Evolutionary conservation across 2,797 vertebrate species (phyloP), one percentile per base, ranked within the genome.

Genomic region (Hozukius guyotensis): DNA sequence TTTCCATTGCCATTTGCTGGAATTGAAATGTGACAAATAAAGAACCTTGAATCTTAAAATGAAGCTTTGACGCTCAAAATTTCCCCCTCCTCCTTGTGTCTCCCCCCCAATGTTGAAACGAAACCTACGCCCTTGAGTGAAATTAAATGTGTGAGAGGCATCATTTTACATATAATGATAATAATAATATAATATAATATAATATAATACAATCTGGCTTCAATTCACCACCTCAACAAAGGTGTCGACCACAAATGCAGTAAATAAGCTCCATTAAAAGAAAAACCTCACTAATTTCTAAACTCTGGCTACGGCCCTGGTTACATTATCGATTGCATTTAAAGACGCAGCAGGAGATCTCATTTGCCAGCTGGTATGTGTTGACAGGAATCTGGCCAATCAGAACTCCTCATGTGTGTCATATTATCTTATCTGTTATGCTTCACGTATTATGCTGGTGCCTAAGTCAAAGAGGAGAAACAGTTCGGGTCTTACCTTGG

Each of bases 401-500:
- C 72, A 75, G 25, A 49, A 13, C 63, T 59, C 8, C 20, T 38
- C 29, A 34, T 29, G 24, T 69, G 31, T 36, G 52, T 57, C 18
- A 22, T 60, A 82, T 63, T 29, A 49, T 36, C 34, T 46, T 27
- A 76, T 75, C 68, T 64, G 68, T 73, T 62, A 2, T 22, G 69
- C 64, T 71, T 80, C 55, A 55, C 69, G 79, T 76, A 85, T 78
- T 78, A 70, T 61, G 72, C 60, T 55, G 49, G 63, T 66, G 77
- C 82, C 69, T 76, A 20, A 82, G 81, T 83, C 64, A 85, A 68
- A 87, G 81, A 73, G 59, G 24, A 81, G 77, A 67, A 86, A 59
- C 20, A 62, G 76, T 72, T 9, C 10, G 16, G 60, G 77, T 91
- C 97, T 97, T 97, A 98, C 98, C 97, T 96, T 96, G 0, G 93